A percentile compares a stretch with the other conserved stretches of the same genome.
Conservation (phyloP, 1,140 invertebrate genomes). For the Ridgeia piscesae region DNA sequence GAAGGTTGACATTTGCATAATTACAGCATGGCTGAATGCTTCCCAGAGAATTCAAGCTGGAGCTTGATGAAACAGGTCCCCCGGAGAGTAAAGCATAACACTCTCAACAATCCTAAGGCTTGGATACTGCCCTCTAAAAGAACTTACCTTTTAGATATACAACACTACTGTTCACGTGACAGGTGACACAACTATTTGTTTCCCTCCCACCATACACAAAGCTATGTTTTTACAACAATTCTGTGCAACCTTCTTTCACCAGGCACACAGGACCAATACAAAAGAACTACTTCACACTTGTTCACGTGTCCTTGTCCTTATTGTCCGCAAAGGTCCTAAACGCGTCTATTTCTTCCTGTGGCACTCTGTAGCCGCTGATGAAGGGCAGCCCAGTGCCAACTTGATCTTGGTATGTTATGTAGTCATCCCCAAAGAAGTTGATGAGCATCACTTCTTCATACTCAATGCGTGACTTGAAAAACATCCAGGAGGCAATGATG, state of each 20-base stretch:
- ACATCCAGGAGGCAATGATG: constrained; percentile 76
- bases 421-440: constrained; percentile 90
- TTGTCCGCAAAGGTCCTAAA: neutral
- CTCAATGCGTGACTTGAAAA: constrained; percentile 83
- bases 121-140: too few relatives aligned
- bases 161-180: too few relatives aligned
- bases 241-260: neutral
- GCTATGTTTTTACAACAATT: too few relatives aligned
- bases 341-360: neutral
- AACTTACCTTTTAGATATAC: too few relatives aligned
- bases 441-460: constrained; percentile 91
- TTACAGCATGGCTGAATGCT: too few relatives aligned
- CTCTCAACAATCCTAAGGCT: too few relatives aligned
- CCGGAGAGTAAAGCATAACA: too few relatives aligned
- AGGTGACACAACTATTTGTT: too few relatives aligned
- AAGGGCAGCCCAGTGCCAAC: constrained; percentile 91
- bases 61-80: too few relatives aligned
- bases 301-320: neutral
- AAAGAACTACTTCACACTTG: neutral
- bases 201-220: too few relatives aligned
- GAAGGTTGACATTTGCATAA: too few relatives aligned
- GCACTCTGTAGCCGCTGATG: constrained; percentile 68
- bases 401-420: constrained; percentile 81
- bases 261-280: neutral
- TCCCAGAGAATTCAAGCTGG: too few relatives aligned